phyloP scores from a whole-genome alignment of 2,888 invertebrate species.

The Deroplatys truncata region DNA sequence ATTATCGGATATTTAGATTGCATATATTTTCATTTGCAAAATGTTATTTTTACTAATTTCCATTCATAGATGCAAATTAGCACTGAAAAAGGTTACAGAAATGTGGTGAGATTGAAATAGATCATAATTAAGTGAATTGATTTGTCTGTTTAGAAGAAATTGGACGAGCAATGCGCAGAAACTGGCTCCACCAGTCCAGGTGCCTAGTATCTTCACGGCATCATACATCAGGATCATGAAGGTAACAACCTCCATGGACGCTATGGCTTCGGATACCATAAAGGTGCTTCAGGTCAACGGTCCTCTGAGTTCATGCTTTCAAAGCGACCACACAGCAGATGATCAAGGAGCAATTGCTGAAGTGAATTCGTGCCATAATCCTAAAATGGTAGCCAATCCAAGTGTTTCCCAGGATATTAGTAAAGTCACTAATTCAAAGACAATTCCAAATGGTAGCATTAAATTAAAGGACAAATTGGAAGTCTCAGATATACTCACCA shows the following conservation, averaged over 20 bases:
- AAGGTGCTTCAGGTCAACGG: not conserved
- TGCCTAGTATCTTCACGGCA: not conserved
- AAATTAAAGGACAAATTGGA: not conserved
- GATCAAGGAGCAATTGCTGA: not conserved
- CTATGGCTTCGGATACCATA: constrained; percentile 1
- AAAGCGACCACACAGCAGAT: not conserved
- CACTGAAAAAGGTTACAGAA: too few relatives aligned
- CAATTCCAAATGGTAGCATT: not conserved
- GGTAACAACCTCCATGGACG: not conserved
- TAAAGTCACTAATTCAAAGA: not conserved
- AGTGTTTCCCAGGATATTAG: not conserved
- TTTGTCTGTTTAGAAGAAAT: not conserved
- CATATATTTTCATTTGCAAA: too few relatives aligned
- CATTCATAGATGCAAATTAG: too few relatives aligned
- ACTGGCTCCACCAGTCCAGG: not conserved
- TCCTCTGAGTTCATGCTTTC: not conserved
- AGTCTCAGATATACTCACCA: not conserved
- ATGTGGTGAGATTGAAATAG: too few relatives aligned
- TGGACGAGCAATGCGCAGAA: not conserved
- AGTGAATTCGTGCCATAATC: not conserved
- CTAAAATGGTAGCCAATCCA: not conserved
- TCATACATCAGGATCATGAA: not conserved
- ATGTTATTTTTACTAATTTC: too few relatives aligned
- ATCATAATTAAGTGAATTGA: too few relatives aligned
- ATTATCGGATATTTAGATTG: too few relatives aligned